Base-by-base conservation (phyloP, 2,113 vertebrate species). In the Mustelus asterias region DNA sequence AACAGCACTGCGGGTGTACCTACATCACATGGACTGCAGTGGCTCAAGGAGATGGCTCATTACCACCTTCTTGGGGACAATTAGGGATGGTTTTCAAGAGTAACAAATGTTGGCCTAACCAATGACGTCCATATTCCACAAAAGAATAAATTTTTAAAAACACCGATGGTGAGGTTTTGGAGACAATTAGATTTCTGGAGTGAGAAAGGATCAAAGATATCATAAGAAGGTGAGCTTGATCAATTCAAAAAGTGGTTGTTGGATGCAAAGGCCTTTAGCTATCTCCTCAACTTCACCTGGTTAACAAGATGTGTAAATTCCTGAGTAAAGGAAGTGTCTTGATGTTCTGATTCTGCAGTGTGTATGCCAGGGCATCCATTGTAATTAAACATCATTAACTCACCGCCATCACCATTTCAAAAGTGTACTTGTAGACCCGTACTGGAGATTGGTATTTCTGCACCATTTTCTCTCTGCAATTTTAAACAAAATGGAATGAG, bases 361-460 rank as follows among this genome's bases (percentile, higher is more conserved):
- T 93, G 58, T 37, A 54, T 26, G 33, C 9, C 63, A 44, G 65
- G 20, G 22, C 92, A 94, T 3, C 24, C 24, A 10, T 18, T 44
- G 3, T 29, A 96, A 96, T 69, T 95, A 96, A 95, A 80, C 63
- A 37, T 96, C 6, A 20, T 72, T 65, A 96, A 98, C 98, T 98
- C 97, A 98, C 98, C 96, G 98, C 98, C 98, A 98, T 98, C 97
- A 98, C 98, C 94, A 98, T 97, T 96, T 98, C 98, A 4, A 98
- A 98, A 0, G 98, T 97, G 65, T 98, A 97, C 96, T 98, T 98
- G 97, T 98, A 98, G 96, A 98, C 97, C 69, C 98, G 97, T 70
- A 98, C 97, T 22, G 98, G 98, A 88, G 98, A 98, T 96, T 98
- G 98, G 95, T 98, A 98, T 95, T 98, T 98, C 97, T 98, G 98